These are phyloP conservation scores for Rhagoletis zephyria DNA, from an alignment of 1,140 invertebrate species.

Conservation along the genomic window DNA sequence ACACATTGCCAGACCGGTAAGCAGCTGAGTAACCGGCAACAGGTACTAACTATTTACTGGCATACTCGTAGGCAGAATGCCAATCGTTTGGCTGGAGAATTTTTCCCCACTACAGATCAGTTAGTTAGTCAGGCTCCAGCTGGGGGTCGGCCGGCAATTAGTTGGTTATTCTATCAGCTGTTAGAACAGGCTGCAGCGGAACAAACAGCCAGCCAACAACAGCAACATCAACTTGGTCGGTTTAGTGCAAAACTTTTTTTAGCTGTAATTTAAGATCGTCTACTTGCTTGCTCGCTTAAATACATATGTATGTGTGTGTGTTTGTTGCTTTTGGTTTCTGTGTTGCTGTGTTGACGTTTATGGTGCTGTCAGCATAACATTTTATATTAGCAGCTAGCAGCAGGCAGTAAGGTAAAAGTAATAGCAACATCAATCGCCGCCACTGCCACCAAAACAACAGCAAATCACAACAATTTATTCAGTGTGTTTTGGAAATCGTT, in stretches of 20 bases:
- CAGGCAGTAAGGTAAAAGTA: too few species aligned
- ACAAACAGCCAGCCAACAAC: neutral
- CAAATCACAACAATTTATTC: slow-evolving; percentile 46
- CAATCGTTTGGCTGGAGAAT: neutral
- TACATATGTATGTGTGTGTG: too few species aligned
- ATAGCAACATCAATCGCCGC: neutral
- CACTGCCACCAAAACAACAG: slow-evolving; percentile 13
- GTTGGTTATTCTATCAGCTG: slow-evolving; percentile 20
- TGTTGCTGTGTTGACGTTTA: neutral
- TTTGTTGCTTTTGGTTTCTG: neutral
- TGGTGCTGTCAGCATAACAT: neutral
- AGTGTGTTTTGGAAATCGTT: slow-evolving; percentile 40
- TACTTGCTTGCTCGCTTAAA: neutral
- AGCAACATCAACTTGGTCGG: neutral
- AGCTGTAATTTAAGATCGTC: slow-evolving; percentile 6
- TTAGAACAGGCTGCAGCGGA: slow-evolving; percentile 29
- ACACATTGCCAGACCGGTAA: neutral
- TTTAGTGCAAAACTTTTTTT: slow-evolving; percentile 10
- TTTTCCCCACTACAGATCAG: neutral
- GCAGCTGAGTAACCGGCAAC: neutral
- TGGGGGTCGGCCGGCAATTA: neutral
- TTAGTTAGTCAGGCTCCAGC: neutral
- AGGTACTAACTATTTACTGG: neutral
- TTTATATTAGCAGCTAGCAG: neutral
- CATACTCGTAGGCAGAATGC: neutral